phyloP scores from a whole-genome alignment of 2,113 vertebrate species.

The Varanus salvator region DNA sequence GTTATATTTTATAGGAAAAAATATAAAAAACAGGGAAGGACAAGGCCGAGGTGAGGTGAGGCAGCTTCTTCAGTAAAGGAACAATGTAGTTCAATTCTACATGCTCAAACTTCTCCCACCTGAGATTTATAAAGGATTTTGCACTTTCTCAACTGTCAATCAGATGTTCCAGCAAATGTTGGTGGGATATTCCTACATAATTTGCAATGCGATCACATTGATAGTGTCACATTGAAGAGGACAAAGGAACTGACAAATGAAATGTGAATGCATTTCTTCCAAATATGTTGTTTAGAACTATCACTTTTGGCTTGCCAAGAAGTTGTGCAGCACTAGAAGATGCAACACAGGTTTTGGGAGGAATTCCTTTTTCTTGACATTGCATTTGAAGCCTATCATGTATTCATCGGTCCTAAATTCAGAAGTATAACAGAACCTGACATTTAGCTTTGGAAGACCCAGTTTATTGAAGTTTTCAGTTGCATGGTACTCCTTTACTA shows the following conservation, averaged over 20 bases:
- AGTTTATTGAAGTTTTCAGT: conserved; percentile 8
- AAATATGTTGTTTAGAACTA: conserved; percentile 43
- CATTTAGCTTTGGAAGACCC: conserved; percentile 2
- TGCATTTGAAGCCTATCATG: conserved; percentile 10
- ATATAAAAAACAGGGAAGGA: conserved; percentile 22
- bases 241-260: conserved; percentile 60
- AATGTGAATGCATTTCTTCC: conserved; percentile 31
- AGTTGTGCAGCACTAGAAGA: conserved; percentile 18
- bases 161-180: conserved; percentile 52
- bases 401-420: conserved; percentile 1
- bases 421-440: not conserved
- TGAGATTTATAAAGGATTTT: conserved; percentile 53
- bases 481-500: not conserved
- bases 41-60: not conserved
- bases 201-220: conserved; percentile 60
- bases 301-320: conserved; percentile 34
- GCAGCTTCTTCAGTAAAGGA: conserved; percentile 38
- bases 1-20: conserved; percentile 7
- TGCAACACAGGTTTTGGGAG: conserved; percentile 21
- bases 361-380: not conserved
- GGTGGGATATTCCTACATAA: conserved; percentile 54
- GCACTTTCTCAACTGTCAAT: conserved; percentile 66
- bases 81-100: conserved; percentile 55
- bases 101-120: conserved; percentile 55
- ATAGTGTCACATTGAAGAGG: conserved; percentile 57